Evolutionary conservation across 2,113 vertebrate species (phyloP).

Genomic region (Phylloscopus whistleri): DNA sequence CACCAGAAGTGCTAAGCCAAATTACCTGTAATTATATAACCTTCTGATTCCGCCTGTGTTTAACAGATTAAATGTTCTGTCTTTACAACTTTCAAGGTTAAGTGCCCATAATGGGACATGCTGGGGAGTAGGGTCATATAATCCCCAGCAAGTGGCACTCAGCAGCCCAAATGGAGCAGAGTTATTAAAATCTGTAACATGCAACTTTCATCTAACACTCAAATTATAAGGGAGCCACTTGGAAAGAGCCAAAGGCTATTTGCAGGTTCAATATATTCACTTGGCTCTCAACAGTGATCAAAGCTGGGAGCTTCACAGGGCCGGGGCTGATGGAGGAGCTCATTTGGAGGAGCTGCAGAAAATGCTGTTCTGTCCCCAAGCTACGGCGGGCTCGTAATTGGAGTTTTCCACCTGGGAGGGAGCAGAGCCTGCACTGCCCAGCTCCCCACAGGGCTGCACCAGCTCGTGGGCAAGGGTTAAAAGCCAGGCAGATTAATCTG

Average conservation of each 20-base stretch:
- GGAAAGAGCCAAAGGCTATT: conserved; percentile 56
- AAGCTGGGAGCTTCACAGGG: conserved; percentile 25
- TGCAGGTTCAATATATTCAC: conserved; percentile 56
- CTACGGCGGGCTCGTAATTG: neutral
- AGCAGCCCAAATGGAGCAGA: conserved; percentile 15
- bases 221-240: conserved; percentile 48
- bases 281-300: conserved; percentile 53
- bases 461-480: neutral
- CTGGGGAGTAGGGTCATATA: conserved; percentile 43
- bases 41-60: conserved; percentile 60
- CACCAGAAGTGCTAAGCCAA: conserved; percentile 36
- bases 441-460: neutral
- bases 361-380: neutral
- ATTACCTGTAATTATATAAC: conserved; percentile 67
- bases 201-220: conserved; percentile 53
- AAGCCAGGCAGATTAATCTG: neutral
- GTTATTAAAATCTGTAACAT: conserved; percentile 60
- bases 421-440: neutral
- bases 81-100: conserved; percentile 62
- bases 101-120: conserved; percentile 45
- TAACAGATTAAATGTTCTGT: conserved; percentile 70
- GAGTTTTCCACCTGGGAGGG: neutral
- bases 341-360: conserved; percentile 40
- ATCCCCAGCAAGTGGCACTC: conserved; percentile 11
- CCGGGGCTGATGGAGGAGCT: neutral